Evolutionary conservation across 64 coral and sea anemone species (phyloP), one percentile per base, ranked within the genome.

Genomic region (Stichodactyla mertensii): DNA sequence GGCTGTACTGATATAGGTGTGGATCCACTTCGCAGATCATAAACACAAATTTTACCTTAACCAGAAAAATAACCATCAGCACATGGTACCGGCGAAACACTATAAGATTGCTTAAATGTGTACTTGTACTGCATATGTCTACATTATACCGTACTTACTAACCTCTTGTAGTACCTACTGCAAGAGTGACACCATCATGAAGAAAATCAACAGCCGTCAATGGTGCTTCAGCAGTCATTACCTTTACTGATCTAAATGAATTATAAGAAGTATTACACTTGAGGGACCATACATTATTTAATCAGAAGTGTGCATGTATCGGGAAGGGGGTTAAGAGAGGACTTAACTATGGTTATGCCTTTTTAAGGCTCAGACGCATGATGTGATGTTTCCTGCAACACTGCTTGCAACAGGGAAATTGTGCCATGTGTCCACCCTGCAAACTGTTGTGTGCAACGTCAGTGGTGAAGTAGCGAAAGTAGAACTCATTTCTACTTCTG

Each of bases 161-260:
- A 98, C 95, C 95, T 86, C 96, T 78, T 1, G 96, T 98, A 61
- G 96, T 85, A 19, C 96, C 96, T 15, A 95, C 96, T 26, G 93
- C 96, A 82, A 98, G 85, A 54, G 96, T 92, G n/a, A 89, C 96
- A 52, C 96, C 96, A 86, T 98, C 96, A 78, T 92, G 86, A 83
- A 94, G 91, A 16, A 98, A 98, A 85, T 92, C 93, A 77, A 98
- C 90, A 77, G 96, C 92, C 12, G 92, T 92, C 13, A 98, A 78
- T 1, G 96, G 96, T 16, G 89, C 83, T 59, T 98, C 96, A 77
- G 92, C 90, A 23, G 88, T 88, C 85, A 98, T 98, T 16, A 89
- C 92, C 53, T 98, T 94, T 2, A 98, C 87, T 70, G 90, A 79
- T 71, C 96, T 98, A 70, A 45, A n/a, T n/a, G 19, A 20, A n/a